Evolutionary conservation across 1,140 invertebrate genomes (phyloP).

Genomic region (Eumeta japonica): DNA sequence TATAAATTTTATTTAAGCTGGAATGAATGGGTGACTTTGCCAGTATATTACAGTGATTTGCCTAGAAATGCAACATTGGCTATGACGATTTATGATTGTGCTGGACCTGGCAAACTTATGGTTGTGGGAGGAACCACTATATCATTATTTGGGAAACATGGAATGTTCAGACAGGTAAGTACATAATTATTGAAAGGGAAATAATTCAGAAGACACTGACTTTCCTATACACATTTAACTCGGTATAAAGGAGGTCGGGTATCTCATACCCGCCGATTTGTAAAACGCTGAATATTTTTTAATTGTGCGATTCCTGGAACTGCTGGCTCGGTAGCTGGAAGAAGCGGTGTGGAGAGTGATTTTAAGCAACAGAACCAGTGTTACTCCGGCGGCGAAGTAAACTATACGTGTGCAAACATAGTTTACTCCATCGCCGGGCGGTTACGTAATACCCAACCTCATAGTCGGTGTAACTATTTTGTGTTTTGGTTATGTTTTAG

Average conservation of each 20-base stretch:
- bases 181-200: too few relatives aligned
- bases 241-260: neutral
- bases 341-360: too few relatives aligned
- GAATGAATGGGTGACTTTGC: conserved; percentile 97
- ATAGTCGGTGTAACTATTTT: too few relatives aligned
- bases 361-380: too few relatives aligned
- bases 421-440: too few relatives aligned
- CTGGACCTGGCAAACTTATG: conserved; percentile 77
- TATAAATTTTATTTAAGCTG: conserved; percentile 64
- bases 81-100: conserved; percentile 91
- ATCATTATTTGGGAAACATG: conserved; percentile 89
- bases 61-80: conserved; percentile 87
- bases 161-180: conserved; percentile 76
- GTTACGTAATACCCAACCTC: too few relatives aligned
- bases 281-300: neutral
- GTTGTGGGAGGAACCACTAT: conserved; percentile 90
- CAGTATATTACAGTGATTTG: conserved; percentile 88
- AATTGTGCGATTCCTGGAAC: too few relatives aligned
- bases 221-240: conserved; percentile 11
- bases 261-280: neutral
- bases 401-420: too few relatives aligned
- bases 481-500: too few relatives aligned
- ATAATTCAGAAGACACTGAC: too few relatives aligned
- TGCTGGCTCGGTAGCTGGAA: too few relatives aligned
- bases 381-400: too few relatives aligned